Percentiles rank a stretch among this genome's conserved stretches.
Conservation (phyloP, 2,797 vertebrate species). For the Knipowitschia caucasica region DNA sequence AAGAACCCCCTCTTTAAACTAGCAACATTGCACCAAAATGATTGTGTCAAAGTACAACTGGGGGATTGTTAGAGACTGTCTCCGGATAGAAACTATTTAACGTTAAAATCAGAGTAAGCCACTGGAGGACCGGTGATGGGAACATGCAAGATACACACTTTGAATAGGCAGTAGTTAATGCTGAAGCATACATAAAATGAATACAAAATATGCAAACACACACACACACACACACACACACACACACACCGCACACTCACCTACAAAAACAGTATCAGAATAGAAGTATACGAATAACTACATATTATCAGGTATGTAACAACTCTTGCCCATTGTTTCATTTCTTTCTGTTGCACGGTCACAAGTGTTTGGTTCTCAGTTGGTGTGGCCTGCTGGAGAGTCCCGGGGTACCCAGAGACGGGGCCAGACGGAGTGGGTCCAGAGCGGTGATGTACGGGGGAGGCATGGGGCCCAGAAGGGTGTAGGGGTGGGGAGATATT, state of each 20-base stretch:
- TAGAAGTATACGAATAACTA: conserved; percentile 84
- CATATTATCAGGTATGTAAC: conserved; percentile 74
- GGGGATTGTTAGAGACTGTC: conserved; percentile 14
- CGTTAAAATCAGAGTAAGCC: conserved; percentile 52
- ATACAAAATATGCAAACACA: conserved; percentile 78
- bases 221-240: conserved; percentile 78
- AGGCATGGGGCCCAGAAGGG: conserved; percentile 64
- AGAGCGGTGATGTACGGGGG: conserved; percentile 64
- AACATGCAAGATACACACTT: conserved; percentile 76
- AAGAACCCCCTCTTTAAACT: conserved; percentile 30
- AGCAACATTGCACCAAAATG: conserved; percentile 33
- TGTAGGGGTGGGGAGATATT: conserved; percentile 62
- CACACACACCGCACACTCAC: conserved; percentile 74
- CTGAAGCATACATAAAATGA: conserved; percentile 79
- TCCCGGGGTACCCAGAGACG: conserved; percentile 74
- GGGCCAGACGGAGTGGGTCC: conserved; percentile 76
- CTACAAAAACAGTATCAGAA: conserved; percentile 82
- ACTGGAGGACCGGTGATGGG: conserved; percentile 48
- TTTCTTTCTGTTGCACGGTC: conserved; percentile 67
- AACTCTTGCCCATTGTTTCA: conserved; percentile 72
- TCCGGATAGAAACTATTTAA: conserved; percentile 53
- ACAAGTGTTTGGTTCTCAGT: conserved; percentile 72
- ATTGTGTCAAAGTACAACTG: conserved; percentile 16
- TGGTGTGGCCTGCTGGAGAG: conserved; percentile 74
- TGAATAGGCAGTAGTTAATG: conserved; percentile 79